phyloP scores from a whole-genome alignment of 2,797 vertebrate species.

The Hemibagrus guttatus region DNA sequence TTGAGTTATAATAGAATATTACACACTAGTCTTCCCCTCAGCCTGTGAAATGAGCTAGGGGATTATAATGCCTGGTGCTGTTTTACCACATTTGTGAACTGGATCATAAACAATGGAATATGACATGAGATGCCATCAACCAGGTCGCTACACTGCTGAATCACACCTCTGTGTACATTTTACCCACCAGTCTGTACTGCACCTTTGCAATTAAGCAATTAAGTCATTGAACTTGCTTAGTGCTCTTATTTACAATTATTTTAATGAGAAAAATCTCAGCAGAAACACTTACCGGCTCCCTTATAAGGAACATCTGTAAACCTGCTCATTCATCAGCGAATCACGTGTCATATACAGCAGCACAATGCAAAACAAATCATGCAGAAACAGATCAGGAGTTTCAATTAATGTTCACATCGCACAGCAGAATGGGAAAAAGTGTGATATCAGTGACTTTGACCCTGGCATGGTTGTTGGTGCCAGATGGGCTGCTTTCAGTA shows the following conservation, averaged over 20 bases:
- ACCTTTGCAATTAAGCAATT: background rate
- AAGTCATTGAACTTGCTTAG: background rate
- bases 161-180: slow-evolving; percentile 59
- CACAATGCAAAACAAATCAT: background rate
- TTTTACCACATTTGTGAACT: slow-evolving; percentile 45
- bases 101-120: slow-evolving; percentile 62
- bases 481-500: background rate
- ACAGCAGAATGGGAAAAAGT: background rate
- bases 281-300: background rate
- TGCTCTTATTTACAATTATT: background rate
- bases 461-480: background rate
- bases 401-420: background rate
- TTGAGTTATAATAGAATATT: slow-evolving; percentile 51
- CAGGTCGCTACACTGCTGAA: slow-evolving; percentile 39
- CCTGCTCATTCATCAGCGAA: background rate
- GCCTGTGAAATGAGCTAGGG: slow-evolving; percentile 44
- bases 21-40: slow-evolving; percentile 50
- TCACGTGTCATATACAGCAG: background rate
- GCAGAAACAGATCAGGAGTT: background rate
- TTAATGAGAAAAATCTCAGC: background rate
- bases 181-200: background rate
- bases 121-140: slow-evolving; percentile 55
- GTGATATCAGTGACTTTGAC: background rate
- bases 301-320: background rate
- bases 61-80: slow-evolving; percentile 46